Percentiles rank a stretch among this genome's conserved stretches.
Evolutionary conservation across 2,113 vertebrate genomes (phyloP).

Genomic region (Pardalotus punctatus): DNA sequence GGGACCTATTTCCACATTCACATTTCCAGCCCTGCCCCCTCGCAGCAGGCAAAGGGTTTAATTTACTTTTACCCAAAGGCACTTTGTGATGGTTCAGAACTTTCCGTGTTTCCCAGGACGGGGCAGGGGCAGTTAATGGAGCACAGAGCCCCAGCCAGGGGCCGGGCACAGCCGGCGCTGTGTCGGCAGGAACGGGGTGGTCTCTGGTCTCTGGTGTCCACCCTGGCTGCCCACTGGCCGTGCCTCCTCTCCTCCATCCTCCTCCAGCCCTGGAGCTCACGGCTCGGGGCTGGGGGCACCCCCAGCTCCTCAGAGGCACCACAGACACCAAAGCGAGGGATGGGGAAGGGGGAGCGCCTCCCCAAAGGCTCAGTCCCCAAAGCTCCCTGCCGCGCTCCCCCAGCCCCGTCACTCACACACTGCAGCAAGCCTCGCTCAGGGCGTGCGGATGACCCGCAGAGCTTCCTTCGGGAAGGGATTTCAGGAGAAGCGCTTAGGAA

Average conservation of each 20-base stretch:
- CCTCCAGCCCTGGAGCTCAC: rapidly evolving
- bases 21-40: not conserved
- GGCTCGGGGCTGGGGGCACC: not conserved
- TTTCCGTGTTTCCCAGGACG: not conserved
- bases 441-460: not conserved
- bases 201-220: too few relatives aligned
- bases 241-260: not conserved
- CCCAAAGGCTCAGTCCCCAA: rapidly evolving
- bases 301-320: not conserved
- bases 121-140: not conserved
- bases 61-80: not conserved
- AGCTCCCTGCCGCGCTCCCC: rapidly evolving
- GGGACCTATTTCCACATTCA: not conserved
- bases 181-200: rapidly evolving
- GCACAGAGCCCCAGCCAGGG: rapidly evolving
- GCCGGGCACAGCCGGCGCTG: not conserved
- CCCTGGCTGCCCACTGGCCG: not conserved
- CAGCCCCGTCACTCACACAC: rapidly evolving
- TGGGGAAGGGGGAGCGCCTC: too few relatives aligned
- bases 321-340: rapidly evolving
- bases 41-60: not conserved
- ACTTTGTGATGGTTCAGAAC: not conserved
- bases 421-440: too few relatives aligned
- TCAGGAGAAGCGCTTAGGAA: not conserved
- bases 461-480: not conserved